phyloP scores from a whole-genome alignment of 1,140 invertebrate species.

The Caerostris extrusa region DNA sequence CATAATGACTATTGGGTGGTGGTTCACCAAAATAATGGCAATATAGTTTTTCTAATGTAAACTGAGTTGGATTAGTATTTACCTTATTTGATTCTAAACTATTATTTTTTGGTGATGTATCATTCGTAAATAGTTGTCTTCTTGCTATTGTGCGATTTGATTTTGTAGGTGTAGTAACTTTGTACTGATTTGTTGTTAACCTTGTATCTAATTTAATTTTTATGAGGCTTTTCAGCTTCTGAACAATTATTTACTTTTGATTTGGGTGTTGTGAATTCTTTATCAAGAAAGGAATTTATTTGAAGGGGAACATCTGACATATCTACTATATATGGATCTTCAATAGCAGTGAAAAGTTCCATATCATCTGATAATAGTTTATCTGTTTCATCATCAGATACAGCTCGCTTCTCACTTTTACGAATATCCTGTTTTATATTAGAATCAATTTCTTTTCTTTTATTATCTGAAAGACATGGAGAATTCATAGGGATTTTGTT shows the following conservation, averaged over 20 bases:
- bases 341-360: constrained; percentile 32
- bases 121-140: constrained; percentile 40
- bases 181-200: constrained; percentile 17
- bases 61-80: neutral
- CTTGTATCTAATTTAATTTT: neutral
- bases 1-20: constrained; percentile 61
- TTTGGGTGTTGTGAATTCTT: constrained; percentile 26
- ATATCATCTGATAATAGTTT: constrained; percentile 53
- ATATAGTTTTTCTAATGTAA: constrained; percentile 69
- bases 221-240: neutral
- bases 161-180: neutral
- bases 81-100: neutral
- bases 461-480: neutral
- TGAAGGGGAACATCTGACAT: neutral
- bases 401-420: neutral
- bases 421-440: neutral
- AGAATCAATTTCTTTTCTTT: neutral
- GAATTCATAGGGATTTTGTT: neutral
- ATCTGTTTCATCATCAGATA: constrained; percentile 59
- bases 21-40: constrained; percentile 63
- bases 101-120: neutral
- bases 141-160: neutral
- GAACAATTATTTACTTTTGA: neutral
- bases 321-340: neutral
- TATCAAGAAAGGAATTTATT: neutral